Evolutionary conservation across 1,140 invertebrate species (phyloP), one percentile per base, ranked within the genome.

Genomic region (Uloborus diversus): DNA sequence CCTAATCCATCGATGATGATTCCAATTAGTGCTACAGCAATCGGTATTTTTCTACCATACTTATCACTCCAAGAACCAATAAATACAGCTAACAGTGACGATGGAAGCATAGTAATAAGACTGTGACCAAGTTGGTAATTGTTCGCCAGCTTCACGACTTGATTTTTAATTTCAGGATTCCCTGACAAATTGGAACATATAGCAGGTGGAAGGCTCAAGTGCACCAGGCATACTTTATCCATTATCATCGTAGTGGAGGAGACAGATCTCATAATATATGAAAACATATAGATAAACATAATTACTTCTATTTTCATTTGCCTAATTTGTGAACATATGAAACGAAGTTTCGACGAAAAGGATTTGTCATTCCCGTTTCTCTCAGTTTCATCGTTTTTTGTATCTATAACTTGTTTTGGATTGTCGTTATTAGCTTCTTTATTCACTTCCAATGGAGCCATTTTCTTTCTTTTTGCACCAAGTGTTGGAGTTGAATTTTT

Each of bases 31-130:
- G 32, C 62, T 1, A 35, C 13, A 17, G 42, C 42, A 37, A 65
- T 11, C 5, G 62, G 62, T 7, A 25, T 23, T 30, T 65, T 65
- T 25, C 62, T 35, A 4, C 62, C 33, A 42, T 65, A 42, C 35
- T 35, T 65, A 42, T 65, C 62, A 42, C 62, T 65, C 62, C 62
- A 65, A 1, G 62, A 4, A 11, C 62, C 62, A n/a, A 65, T 35
- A 23, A 65, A 65, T n/a, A 13, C 9, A n/a, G 62, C 32, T 14
- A 65, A 23, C 7, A 65, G 1, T 1, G 28, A 30, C 4, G 62
- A 13, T 9, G 62, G 62, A n/a, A 35, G 4, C 20, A 42, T 37
- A 7, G 17, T 7, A 35, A 65, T 25, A 42, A 65, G 32, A 14
- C 32, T 65, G 17, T 35, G 32, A 20, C 35, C 32, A 5, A 65